phyloP scores from a whole-genome alignment of 2,888 invertebrate species.

The Cataglyphis albicans region DNA sequence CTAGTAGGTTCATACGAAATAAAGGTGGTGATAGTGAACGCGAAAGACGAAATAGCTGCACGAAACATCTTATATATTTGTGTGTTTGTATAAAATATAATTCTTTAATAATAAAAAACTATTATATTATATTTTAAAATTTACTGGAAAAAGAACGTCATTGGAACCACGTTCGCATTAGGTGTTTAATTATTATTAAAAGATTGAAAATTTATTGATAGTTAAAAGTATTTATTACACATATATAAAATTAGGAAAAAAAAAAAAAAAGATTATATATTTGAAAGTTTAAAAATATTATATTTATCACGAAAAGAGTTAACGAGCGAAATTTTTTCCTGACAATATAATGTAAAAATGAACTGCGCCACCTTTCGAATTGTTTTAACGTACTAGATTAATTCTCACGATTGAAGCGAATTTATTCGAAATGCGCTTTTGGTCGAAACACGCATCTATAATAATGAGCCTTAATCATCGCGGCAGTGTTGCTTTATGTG shows the following conservation, averaged over 20 bases:
- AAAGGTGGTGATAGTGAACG: not conserved
- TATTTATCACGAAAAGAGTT: not conserved
- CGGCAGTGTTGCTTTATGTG: constrained; percentile 60
- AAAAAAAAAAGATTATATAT: not conserved
- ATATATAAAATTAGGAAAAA: not conserved
- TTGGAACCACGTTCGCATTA: not conserved
- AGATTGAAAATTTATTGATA: not conserved
- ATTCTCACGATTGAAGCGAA: constrained; percentile 4
- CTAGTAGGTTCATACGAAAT: not conserved
- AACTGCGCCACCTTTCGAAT: not conserved
- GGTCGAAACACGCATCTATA: constrained; percentile 17
- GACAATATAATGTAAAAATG: not conserved
- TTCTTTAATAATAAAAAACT: not conserved
- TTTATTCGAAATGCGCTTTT: constrained; percentile 12
- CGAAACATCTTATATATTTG: not conserved
- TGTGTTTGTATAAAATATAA: not conserved
- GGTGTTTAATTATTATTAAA: not conserved
- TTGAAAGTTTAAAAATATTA: not conserved
- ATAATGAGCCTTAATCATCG: constrained; percentile 34
- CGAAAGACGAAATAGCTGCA: not conserved
- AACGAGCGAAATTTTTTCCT: not conserved
- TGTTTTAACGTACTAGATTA: constrained; percentile 16
- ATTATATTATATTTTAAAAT: not conserved
- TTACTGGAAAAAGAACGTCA: not conserved
- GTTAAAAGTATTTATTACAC: not conserved